Percentiles rank a stretch among this genome's conserved stretches.
Conservation (phyloP, 2,113 vertebrate species). For the Paramormyrops kingsleyae region DNA sequence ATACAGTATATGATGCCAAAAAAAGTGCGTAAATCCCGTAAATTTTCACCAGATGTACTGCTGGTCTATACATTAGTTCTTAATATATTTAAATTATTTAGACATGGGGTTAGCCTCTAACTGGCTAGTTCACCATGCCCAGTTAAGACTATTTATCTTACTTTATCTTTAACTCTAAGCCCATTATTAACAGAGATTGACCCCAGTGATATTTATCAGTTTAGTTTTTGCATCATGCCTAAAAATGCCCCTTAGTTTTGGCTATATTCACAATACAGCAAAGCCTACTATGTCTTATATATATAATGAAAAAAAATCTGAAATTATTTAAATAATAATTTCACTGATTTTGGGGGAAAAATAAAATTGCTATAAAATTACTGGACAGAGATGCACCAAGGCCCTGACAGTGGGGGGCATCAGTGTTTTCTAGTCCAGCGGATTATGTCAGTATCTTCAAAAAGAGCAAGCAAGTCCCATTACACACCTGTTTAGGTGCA, state of each 20-base stretch:
- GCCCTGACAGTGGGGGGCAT: slow-evolving; percentile 30
- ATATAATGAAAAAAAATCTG: not conserved
- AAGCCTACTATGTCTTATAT: not conserved
- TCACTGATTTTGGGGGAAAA: not conserved
- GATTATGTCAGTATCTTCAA: slow-evolving; percentile 45
- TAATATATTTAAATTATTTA: not conserved
- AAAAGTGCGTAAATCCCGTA: not conserved
- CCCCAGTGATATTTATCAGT: not conserved
- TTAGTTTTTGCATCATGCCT: not conserved
- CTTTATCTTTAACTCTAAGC: not conserved
- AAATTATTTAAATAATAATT: not conserved
- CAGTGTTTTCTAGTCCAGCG: slow-evolving; percentile 28
- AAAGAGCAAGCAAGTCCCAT: slow-evolving; percentile 33
- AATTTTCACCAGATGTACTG: not conserved
- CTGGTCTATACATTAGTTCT: not conserved
- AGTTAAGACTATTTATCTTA: not conserved
- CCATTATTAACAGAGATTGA: not conserved
- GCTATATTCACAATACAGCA: not conserved
- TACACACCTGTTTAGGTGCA: slow-evolving; percentile 31
- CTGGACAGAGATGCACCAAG: not conserved
- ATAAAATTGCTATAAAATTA: no score
- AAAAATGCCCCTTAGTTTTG: not conserved
- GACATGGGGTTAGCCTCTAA: not conserved
- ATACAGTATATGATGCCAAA: not conserved
- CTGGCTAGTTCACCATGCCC: not conserved